Percentiles rank a stretch among this genome's conserved stretches.
Evolutionary conservation across 2,797 vertebrate genomes (phyloP).

Genomic region (Podargus strigoides): DNA sequence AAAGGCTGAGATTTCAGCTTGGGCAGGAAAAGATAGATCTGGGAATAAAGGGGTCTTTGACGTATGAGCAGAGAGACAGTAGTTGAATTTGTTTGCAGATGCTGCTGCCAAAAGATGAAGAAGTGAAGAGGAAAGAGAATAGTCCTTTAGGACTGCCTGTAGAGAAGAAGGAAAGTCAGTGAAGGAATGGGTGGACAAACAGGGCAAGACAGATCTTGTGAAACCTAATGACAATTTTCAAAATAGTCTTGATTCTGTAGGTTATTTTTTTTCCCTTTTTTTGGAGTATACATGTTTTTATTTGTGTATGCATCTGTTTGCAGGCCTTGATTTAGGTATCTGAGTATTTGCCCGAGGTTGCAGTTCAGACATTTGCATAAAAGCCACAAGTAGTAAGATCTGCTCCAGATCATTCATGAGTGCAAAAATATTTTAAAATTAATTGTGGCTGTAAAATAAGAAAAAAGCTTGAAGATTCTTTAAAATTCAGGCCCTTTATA

Average conservation of each 20-base stretch:
- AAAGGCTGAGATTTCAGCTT: neutral
- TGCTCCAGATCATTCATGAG: neutral
- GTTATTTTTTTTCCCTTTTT: neutral
- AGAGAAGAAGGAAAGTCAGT: neutral
- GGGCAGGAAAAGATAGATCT: neutral
- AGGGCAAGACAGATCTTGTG: neutral
- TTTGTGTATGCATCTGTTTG: neutral
- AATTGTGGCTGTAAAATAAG: neutral
- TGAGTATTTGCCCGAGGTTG: neutral
- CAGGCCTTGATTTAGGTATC: neutral
- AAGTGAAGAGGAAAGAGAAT: neutral
- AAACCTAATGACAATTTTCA: neutral
- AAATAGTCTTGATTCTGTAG: neutral
- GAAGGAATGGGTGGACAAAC: neutral
- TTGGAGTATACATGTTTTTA: rapidly evolving
- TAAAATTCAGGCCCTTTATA: neutral
- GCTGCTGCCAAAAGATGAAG: neutral
- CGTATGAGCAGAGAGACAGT: neutral
- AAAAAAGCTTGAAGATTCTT: neutral
- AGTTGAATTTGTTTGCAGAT: neutral
- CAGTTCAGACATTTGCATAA: neutral
- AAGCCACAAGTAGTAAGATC: neutral
- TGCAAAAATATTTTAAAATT: neutral
- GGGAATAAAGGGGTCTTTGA: neutral
- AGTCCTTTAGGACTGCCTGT: neutral